These are phyloP conservation scores for Netelia inedita DNA, from an alignment of 2,888 invertebrate genomes.

Conservation along the genomic window DNA sequence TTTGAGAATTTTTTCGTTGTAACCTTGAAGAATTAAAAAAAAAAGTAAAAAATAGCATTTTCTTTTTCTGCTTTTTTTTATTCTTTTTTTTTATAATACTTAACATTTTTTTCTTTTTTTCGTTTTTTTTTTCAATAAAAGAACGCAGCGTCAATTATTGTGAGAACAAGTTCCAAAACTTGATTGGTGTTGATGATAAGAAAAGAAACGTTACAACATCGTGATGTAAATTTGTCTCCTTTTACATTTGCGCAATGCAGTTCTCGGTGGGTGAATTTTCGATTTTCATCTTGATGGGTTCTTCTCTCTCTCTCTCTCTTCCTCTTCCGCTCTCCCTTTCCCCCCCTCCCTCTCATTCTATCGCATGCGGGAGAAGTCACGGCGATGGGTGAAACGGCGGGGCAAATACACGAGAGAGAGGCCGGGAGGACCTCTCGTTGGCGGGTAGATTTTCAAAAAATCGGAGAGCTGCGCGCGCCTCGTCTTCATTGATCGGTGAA, in stretches of 20 bases:
- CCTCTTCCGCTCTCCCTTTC: conserved; percentile 6
- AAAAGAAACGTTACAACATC: conserved; percentile 2
- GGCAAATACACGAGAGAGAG: conserved; percentile 65
- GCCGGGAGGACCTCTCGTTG: conserved; percentile 79
- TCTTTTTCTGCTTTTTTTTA: conserved; percentile 18
- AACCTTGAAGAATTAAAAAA: conserved; percentile 2
- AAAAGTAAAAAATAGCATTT: conserved; percentile 2
- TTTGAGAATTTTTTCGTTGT: conserved; percentile 12
- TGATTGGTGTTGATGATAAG: background rate
- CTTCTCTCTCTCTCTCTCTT: conserved; percentile 38
- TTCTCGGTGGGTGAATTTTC: conserved; percentile 45
- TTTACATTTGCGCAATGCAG: conserved; percentile 66
- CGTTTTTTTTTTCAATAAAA: background rate
- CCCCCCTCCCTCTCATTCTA: background rate
- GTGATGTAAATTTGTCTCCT: conserved; percentile 15
- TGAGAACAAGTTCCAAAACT: background rate
- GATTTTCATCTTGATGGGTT: conserved; percentile 67
- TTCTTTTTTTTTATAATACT: conserved; percentile 13
- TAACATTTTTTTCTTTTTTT: background rate
- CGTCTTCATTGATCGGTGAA: conserved; percentile 83
- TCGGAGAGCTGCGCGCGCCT: conserved; percentile 82
- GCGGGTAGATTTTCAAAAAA: conserved; percentile 84
- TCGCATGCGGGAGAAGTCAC: conserved; percentile 49
- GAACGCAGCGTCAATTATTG: background rate
- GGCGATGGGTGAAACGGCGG: conserved; percentile 66